These are phyloP conservation scores for Pongo abelii DNA, from an alignment of 2,113 vertebrate genomes.

Conservation along the genomic window DNA sequence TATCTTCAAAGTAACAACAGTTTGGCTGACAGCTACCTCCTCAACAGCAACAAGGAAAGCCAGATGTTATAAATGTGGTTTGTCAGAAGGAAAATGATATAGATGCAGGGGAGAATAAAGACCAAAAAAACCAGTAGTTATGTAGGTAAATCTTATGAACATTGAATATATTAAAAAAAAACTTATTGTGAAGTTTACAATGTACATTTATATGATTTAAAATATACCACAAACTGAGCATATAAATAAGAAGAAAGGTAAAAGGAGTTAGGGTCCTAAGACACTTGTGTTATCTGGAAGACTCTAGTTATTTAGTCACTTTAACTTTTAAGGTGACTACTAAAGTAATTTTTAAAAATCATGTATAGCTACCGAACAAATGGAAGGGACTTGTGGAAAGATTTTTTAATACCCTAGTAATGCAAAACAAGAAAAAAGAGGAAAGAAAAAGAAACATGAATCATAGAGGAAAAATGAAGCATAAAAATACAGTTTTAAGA, in stretches of 20 bases:
- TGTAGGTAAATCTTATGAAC: background rate
- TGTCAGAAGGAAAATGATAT: background rate
- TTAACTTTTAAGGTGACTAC: background rate
- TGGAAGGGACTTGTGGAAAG: background rate
- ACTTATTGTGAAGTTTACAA: background rate
- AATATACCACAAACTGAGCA: background rate
- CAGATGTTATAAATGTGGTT: background rate
- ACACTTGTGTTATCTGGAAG: background rate
- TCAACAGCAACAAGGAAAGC: background rate
- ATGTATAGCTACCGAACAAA: background rate
- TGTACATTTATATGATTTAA: background rate
- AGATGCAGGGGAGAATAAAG: background rate
- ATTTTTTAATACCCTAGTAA: background rate
- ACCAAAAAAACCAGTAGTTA: background rate
- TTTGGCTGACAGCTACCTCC: background rate
- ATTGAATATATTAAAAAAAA: background rate
- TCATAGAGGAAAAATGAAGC: background rate
- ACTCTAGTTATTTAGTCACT: background rate
- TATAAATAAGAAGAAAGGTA: background rate
- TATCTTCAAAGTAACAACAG: background rate
- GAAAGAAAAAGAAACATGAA: background rate
- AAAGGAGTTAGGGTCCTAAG: background rate
- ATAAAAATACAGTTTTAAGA: background rate
- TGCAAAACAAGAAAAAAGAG: background rate
- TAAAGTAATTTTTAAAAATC: constrained; percentile 32